Conservation (phyloP, 2,797 vertebrate genomes). For the Sebastes miniatus region DNA sequence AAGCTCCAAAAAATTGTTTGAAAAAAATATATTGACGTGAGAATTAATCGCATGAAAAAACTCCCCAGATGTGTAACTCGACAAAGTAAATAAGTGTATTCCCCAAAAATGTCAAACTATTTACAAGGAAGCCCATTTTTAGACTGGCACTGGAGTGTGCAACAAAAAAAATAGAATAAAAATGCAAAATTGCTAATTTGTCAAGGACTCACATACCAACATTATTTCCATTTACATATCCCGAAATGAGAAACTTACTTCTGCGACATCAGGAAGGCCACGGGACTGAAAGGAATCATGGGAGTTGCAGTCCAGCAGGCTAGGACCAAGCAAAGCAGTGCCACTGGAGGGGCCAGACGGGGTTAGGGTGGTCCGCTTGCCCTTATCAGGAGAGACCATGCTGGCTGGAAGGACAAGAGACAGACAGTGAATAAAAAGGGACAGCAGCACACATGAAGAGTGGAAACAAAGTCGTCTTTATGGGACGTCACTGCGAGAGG, state of each 20-base stretch:
- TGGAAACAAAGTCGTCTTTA: not conserved
- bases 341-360: conserved; percentile 86
- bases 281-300: conserved; percentile 96
- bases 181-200: not conserved
- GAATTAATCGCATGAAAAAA: not conserved
- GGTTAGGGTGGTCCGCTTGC: conserved; percentile 86
- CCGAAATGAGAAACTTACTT: conserved; percentile 77
- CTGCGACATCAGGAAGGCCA: conserved; percentile 92
- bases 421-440: not conserved
- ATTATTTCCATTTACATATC: not conserved
- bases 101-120: not conserved
- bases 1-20: fast-evolving
- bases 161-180: fast-evolving
- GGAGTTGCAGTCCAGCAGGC: conserved; percentile 96
- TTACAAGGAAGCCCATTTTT: not conserved
- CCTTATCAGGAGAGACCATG: conserved; percentile 97
- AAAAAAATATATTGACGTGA: too few species aligned
- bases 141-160: not conserved
- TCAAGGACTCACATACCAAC: not conserved
- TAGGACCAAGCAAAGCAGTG: conserved; percentile 92
- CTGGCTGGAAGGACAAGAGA: conserved; percentile 83
- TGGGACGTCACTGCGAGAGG: not conserved
- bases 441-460: not conserved
- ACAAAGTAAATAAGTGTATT: not conserved
- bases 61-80: too few species aligned